phyloP scores from a whole-genome alignment of 2,113 vertebrate species.

The Clupea harengus region DNA sequence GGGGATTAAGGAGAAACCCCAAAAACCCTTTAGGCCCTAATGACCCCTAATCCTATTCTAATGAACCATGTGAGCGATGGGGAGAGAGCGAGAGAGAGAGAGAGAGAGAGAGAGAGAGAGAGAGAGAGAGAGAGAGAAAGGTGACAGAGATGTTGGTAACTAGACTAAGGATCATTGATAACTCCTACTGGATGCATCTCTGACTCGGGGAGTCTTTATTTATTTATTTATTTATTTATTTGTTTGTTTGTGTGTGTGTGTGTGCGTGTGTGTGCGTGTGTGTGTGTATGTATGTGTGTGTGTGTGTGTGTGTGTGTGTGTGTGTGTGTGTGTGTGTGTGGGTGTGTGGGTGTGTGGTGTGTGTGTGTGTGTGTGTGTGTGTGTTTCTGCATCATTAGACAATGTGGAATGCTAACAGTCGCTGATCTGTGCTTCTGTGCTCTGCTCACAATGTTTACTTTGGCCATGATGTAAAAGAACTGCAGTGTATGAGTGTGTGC shows the following conservation, averaged over 20 bases:
- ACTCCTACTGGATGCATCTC: not conserved
- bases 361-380: slow-evolving; percentile 1
- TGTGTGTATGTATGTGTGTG: not conserved
- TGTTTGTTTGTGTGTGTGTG: slow-evolving; percentile 11
- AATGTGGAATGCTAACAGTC: slow-evolving; percentile 26
- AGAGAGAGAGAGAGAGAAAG: not conserved
- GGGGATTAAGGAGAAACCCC: slow-evolving; percentile 36
- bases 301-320: not conserved
- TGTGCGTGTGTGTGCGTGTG: not conserved
- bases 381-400: slow-evolving; percentile 13
- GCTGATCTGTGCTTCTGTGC: slow-evolving; percentile 23
- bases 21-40: slow-evolving; percentile 45
- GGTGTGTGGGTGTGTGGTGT: slow-evolving; percentile 3
- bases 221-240: too few relatives aligned
- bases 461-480: slow-evolving; percentile 38
- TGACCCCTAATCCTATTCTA: slow-evolving; percentile 48
- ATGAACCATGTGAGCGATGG: slow-evolving; percentile 32
- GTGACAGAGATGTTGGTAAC: not conserved
- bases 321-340: not conserved
- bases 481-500: not conserved
- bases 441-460: slow-evolving; percentile 46
- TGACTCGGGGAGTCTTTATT: not conserved
- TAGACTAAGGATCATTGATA: slow-evolving; percentile 4
- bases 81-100: not conserved
- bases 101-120: slow-evolving; percentile 18